A percentile compares a stretch with the other conserved stretches of the same genome.
phyloP scores from a whole-genome alignment of 2,888 invertebrate genomes.

The Ephialtes manifestator region DNA sequence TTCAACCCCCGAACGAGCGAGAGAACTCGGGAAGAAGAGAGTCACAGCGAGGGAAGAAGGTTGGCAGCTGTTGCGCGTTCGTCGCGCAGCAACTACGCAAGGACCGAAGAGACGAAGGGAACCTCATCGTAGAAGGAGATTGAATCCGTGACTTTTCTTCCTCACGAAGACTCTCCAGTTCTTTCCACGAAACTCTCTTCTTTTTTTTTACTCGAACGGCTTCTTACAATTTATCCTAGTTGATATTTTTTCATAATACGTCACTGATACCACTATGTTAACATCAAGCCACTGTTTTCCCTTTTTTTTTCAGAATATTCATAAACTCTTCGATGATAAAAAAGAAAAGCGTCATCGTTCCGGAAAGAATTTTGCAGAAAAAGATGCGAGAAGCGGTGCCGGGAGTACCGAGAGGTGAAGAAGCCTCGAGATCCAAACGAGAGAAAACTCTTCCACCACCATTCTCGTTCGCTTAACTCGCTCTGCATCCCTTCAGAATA shows the following conservation, averaged over 20 bases:
- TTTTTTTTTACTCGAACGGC: not conserved
- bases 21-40: conserved; percentile 58
- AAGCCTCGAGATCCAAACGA: conserved; percentile 44
- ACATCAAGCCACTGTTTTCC: not conserved
- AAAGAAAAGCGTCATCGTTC: not conserved
- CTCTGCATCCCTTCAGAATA: conserved; percentile 58
- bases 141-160: conserved; percentile 74
- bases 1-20: conserved; percentile 79
- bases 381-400: not conserved
- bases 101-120: conserved; percentile 51
- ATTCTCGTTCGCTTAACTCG: conserved; percentile 64
- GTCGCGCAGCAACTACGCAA: conserved; percentile 30
- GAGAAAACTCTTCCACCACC: conserved; percentile 41
- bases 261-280: not conserved
- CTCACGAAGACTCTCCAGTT: conserved; percentile 57
- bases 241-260: conserved; percentile 4
- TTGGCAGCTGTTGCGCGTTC: conserved; percentile 38
- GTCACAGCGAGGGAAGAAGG: conserved; percentile 62
- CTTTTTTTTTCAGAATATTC: not conserved
- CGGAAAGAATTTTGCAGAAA: not conserved
- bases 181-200: not conserved
- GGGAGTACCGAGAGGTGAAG: conserved; percentile 22
- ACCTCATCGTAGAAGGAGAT: conserved; percentile 58
- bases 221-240: conserved; percentile 5
- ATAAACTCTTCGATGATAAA: not conserved